Conservation (phyloP, 2,797 vertebrate species). For the Gymnothorax reevesii region DNA sequence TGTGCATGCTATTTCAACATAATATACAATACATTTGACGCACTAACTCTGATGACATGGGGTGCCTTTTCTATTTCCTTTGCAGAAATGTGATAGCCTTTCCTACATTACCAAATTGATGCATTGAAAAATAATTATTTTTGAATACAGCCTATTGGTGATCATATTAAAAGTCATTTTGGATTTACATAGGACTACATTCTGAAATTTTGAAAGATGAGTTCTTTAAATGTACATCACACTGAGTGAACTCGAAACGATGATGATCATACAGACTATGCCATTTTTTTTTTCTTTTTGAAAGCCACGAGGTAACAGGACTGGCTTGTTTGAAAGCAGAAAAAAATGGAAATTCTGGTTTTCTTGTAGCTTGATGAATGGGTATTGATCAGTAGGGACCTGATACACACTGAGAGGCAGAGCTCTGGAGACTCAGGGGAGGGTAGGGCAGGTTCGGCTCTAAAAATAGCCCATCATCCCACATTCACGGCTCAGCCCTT, state of each 20-base stretch:
- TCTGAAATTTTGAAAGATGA: background rate
- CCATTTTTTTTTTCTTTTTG: background rate
- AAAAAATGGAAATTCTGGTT: background rate
- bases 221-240: background rate
- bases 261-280: background rate
- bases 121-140: background rate
- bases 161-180: background rate
- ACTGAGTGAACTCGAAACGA: background rate
- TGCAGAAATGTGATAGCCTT: background rate
- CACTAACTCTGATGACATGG: background rate
- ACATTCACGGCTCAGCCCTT: background rate
- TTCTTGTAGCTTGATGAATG: background rate
- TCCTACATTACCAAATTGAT: background rate
- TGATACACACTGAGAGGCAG: constrained; percentile 5
- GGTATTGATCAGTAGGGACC: constrained; percentile 30
- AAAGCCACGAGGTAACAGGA: too few species aligned
- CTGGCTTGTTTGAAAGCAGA: background rate
- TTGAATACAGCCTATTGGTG: background rate
- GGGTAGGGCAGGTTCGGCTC: background rate
- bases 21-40: background rate
- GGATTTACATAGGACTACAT: background rate
- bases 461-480: constrained; percentile 13
- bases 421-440: background rate
- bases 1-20: background rate
- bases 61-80: background rate